Percentiles rank a stretch among this genome's conserved stretches.
Evolutionary conservation across 2,113 vertebrate species (phyloP).

Genomic region (Dicrurus megarhynchus): DNA sequence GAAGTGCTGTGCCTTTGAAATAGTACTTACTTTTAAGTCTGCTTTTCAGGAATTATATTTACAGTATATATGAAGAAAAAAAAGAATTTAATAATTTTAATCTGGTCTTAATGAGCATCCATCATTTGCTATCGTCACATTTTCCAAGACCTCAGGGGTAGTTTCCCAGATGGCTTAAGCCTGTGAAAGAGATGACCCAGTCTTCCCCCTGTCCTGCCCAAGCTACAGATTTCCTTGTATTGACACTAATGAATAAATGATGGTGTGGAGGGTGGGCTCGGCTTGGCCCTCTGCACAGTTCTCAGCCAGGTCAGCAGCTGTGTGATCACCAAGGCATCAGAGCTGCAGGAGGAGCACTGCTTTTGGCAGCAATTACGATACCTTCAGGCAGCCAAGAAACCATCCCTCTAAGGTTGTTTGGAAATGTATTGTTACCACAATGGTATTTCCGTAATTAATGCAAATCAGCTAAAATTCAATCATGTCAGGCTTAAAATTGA

Average conservation of each 20-base stretch:
- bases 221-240: neutral
- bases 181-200: neutral
- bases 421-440: neutral
- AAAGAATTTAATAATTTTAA: neutral
- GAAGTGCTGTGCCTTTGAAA: neutral
- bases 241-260: neutral
- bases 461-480: neutral
- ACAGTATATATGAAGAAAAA: fast-evolving
- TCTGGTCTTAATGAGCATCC: neutral
- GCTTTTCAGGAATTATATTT: neutral
- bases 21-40: neutral
- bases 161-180: neutral
- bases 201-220: neutral
- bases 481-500: neutral
- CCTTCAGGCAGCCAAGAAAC: neutral
- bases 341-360: neutral
- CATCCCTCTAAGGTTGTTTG: neutral
- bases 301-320: neutral
- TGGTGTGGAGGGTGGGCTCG: fast-evolving
- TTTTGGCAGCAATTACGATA: neutral
- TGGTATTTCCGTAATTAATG: neutral
- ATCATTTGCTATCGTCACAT: neutral
- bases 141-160: neutral
- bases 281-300: neutral
- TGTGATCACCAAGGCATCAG: neutral